Evolutionary conservation across 2,797 vertebrate species (phyloP), one percentile per base, ranked within the genome.

Genomic region (Falco novaeseelandiae): DNA sequence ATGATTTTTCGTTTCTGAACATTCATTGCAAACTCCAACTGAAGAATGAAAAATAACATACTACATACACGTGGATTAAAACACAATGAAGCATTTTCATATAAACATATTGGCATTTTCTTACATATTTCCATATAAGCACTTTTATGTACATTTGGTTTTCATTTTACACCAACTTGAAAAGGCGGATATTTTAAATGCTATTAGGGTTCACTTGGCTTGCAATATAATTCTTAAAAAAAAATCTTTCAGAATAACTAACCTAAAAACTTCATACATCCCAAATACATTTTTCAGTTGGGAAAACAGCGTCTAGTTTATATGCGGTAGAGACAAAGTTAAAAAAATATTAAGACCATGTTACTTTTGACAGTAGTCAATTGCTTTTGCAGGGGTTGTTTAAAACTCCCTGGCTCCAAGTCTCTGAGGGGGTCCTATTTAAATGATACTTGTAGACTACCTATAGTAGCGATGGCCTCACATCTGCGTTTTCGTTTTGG

Each of bases 1-100:
- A 87, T 90, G 48, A 97, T 89, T 96, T 98, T 96, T 70, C 61
- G 86, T 61, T 93, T 97, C 88, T 95, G 88, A 89, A 96, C 90
- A 95, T 91, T 85, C 78, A 95, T 29, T 52, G 73, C 89, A 80
- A 97, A 76, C 34, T 91, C 94, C 78, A 98, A 30, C 76, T 97
- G 57, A 90, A 97, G 91, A 91, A 89, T 59, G 29, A 57, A 69
- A 58, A 66, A 62, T 58, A 34, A 46, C 30, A 32, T 29, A 23
- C 20, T 46, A 63, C 22, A 61, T 57, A 40, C 13, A 55, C 13
- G 12, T 30, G 48, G 12, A 71, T 67, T 70, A 67, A 74, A 92
- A 71, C 17, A 8, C 6, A 15, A 23, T 25, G 11, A 69, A 81
- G 21, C 22, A 29, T 55, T 89, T 81, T 46, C 8, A 52, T 36